Evolutionary conservation across 2,797 vertebrate genomes (phyloP).

Genomic region (Prunella strophiata): DNA sequence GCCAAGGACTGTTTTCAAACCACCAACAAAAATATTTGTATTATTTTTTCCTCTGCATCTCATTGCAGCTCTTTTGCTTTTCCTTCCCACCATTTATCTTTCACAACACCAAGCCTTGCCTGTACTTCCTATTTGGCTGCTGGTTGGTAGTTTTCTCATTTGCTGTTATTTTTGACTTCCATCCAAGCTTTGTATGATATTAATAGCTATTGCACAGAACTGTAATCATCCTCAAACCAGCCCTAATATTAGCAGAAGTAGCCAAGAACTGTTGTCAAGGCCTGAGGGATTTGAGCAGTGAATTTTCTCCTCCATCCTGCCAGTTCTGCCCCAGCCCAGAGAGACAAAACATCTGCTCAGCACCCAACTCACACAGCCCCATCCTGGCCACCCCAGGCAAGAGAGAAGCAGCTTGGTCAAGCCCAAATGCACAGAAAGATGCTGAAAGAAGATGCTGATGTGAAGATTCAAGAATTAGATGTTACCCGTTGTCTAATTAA

Average conservation of each 20-base stretch:
- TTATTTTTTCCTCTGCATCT: neutral
- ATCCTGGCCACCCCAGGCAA: neutral
- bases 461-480: neutral
- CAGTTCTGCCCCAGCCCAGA: neutral
- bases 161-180: constrained; percentile 53
- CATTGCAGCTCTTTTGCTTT: neutral
- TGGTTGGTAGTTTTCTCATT: neutral
- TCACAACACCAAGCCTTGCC: neutral
- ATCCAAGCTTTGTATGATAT: constrained; percentile 58
- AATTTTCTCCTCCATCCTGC: neutral
- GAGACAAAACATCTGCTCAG: neutral
- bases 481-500: neutral
- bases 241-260: constrained; percentile 27
- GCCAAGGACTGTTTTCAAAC: neutral
- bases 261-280: neutral
- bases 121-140: constrained; percentile 15
- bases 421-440: neutral
- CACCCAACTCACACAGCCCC: neutral
- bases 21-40: neutral
- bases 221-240: neutral
- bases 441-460: neutral
- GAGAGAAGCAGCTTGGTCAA: neutral
- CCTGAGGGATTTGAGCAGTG: neutral
- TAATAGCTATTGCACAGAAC: constrained; percentile 36
- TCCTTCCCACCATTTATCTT: constrained; percentile 48